Conservation (phyloP, 2,888 invertebrate genomes). For the Eupithecia pulchellata region DNA sequence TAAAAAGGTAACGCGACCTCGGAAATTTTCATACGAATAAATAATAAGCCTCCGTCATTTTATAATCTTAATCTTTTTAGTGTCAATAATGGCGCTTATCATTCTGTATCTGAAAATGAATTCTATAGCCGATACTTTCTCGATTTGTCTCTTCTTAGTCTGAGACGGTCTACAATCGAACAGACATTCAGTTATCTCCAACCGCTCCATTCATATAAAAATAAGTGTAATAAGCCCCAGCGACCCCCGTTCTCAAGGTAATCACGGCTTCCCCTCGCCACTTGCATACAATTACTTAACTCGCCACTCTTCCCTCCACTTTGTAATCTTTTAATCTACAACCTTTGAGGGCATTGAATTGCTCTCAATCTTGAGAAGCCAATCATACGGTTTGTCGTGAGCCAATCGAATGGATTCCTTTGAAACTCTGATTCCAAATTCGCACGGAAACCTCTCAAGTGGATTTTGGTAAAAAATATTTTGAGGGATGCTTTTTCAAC, state of each 20-base stretch:
- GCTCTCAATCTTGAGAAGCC: conserved; percentile 34
- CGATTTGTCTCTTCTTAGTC: no score
- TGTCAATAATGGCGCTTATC: no score
- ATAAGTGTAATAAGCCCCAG: conserved; percentile 52
- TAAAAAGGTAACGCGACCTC: no score
- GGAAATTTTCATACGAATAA: no score
- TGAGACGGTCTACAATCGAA: background rate
- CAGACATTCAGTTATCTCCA: background rate
- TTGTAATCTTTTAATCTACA: conserved; percentile 46
- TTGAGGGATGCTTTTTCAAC: background rate
- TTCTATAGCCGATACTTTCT: background rate
- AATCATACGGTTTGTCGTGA: conserved; percentile 21
- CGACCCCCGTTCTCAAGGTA: conserved; percentile 38
- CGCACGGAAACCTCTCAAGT: background rate
- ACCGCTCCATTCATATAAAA: conserved; percentile 33
- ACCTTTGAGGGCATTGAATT: conserved; percentile 35
- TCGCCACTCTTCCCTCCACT: conserved; percentile 51
- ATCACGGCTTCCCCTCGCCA: conserved; percentile 47
- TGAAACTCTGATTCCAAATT: conserved; percentile 7
- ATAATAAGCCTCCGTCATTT: no score
- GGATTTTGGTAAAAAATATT: background rate
- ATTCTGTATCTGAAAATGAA: no score
- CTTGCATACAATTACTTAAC: conserved; percentile 66
- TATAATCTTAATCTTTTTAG: no score
- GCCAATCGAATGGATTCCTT: conserved; percentile 20